phyloP scores from a whole-genome alignment of 2,888 invertebrate species.

The Labia minor region DNA sequence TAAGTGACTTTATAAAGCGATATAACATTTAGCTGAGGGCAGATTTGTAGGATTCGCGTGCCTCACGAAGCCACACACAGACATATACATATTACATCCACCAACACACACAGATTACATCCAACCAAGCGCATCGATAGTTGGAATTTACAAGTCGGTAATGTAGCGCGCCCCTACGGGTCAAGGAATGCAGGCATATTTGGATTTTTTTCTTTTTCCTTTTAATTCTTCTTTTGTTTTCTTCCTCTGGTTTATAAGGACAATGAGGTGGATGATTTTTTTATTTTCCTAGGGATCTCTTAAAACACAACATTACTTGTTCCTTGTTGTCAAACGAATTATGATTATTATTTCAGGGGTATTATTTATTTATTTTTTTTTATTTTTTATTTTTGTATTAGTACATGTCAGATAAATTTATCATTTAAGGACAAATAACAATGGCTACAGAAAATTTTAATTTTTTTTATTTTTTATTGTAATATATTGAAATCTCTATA shows the following conservation, averaged over 20 bases:
- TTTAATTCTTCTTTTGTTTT: conserved; percentile 1
- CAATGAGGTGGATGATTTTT: neutral
- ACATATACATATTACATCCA: neutral
- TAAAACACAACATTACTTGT: conserved; percentile 13
- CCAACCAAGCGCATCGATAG: conserved; percentile 13
- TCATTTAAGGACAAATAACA: neutral
- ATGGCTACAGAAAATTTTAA: no score
- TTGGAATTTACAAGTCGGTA: conserved; percentile 8
- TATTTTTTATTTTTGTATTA: neutral
- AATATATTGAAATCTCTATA: no score
- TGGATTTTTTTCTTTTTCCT: neutral
- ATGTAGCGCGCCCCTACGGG: conserved; percentile 7
- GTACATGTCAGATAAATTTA: neutral
- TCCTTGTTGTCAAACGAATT: neutral
- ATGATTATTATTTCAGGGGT: neutral
- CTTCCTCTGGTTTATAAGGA: neutral
- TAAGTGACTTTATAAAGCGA: conserved; percentile 13
- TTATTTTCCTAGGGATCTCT: neutral
- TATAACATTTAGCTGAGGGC: conserved; percentile 13
- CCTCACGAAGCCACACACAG: conserved; percentile 13
- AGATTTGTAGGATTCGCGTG: conserved; percentile 4
- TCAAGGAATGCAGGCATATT: conserved; percentile 13
- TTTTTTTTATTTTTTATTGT: no score
- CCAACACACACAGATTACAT: neutral
- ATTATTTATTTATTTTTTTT: neutral